A percentile compares a stretch with the other conserved stretches of the same genome.
These are phyloP conservation scores for Drosophila gaucha DNA, from an alignment of 2,888 invertebrate species.

Conservation along the genomic window DNA sequence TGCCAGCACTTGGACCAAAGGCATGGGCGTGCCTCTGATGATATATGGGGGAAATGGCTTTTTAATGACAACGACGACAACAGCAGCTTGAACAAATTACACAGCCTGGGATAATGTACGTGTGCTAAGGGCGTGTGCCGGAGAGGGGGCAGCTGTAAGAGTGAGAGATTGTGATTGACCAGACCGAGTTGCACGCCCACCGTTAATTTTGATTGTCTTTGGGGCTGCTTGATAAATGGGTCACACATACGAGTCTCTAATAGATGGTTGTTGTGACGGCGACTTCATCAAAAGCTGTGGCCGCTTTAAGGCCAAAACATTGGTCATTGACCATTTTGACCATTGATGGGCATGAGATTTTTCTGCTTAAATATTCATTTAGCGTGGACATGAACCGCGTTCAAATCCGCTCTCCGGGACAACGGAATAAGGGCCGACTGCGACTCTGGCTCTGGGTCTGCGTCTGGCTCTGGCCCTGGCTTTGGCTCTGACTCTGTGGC, in stretches of 20 bases:
- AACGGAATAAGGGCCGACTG: constrained; percentile 5
- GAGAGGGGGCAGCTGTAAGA: background rate
- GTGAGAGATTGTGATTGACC: constrained; percentile 66
- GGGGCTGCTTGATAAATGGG: constrained; percentile 73
- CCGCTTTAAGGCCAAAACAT: constrained; percentile 49
- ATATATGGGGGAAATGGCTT: constrained; percentile 83
- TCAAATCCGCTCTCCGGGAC: constrained; percentile 39
- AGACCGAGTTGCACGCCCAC: constrained; percentile 41
- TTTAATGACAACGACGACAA: constrained; percentile 84
- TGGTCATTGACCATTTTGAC: constrained; percentile 21
- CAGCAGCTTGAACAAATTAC: constrained; percentile 83
- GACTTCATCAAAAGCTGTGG: constrained; percentile 67
- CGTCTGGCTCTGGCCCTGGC: constrained; percentile 12
- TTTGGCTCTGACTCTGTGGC: constrained; percentile 36
- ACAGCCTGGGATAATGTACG: constrained; percentile 13
- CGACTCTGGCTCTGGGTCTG: constrained; percentile 27
- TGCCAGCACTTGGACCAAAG: constrained; percentile 56
- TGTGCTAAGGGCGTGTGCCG: background rate
- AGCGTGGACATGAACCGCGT: constrained; percentile 41
- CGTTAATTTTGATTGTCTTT: constrained; percentile 80
- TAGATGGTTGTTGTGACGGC: constrained; percentile 68
- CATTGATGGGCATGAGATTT: constrained; percentile 42
- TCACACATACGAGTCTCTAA: constrained; percentile 70
- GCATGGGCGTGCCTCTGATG: constrained; percentile 61
- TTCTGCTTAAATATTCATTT: constrained; percentile 76